phyloP scores from a whole-genome alignment of 1,140 invertebrate species.

The Idris sp. region DNA sequence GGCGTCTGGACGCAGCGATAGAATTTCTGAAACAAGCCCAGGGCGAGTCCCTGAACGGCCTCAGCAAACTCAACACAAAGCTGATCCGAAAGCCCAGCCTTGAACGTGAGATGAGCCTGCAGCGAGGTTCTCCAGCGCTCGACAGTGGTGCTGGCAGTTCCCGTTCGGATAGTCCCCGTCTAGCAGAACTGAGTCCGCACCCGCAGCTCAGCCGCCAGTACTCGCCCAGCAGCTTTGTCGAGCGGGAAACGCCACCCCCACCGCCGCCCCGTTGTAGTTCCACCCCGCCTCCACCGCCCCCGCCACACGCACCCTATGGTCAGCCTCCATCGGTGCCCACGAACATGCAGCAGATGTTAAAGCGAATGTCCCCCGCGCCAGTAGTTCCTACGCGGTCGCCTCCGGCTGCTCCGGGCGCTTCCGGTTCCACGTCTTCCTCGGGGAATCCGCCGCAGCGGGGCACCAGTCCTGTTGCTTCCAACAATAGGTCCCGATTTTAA shows the following conservation, averaged over 20 bases:
- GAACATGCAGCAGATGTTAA: constrained; percentile 89
- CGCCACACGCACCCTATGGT: constrained; percentile 80
- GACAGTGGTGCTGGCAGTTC: constrained; percentile 92
- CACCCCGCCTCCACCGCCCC: constrained; percentile 86
- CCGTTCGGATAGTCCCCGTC: constrained; percentile 90
- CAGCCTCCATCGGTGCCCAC: constrained; percentile 80
- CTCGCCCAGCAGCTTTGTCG: constrained; percentile 78
- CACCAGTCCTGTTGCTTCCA: constrained; percentile 86
- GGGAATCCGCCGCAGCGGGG: constrained; percentile 81
- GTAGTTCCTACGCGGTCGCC: constrained; percentile 81
- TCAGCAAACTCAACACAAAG: constrained; percentile 83
- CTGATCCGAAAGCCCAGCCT: constrained; percentile 91
- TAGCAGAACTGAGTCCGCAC: constrained; percentile 78
- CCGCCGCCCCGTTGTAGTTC: constrained; percentile 83
- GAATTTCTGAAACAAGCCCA: constrained; percentile 84
- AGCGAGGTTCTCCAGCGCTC: constrained; percentile 89
- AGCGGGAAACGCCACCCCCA: constrained; percentile 84
- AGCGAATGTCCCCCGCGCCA: constrained; percentile 89
- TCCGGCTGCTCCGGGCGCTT: constrained; percentile 76
- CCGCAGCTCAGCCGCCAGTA: constrained; percentile 79
- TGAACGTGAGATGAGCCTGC: constrained; percentile 86
- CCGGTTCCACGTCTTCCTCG: constrained; percentile 71
- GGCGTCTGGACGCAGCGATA: constrained; percentile 84
- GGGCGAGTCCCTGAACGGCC: constrained; percentile 80
- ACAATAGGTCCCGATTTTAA: no score